Evolutionary conservation across 2,888 invertebrate genomes (phyloP).

Genomic region (Argynnis bischoffii): DNA sequence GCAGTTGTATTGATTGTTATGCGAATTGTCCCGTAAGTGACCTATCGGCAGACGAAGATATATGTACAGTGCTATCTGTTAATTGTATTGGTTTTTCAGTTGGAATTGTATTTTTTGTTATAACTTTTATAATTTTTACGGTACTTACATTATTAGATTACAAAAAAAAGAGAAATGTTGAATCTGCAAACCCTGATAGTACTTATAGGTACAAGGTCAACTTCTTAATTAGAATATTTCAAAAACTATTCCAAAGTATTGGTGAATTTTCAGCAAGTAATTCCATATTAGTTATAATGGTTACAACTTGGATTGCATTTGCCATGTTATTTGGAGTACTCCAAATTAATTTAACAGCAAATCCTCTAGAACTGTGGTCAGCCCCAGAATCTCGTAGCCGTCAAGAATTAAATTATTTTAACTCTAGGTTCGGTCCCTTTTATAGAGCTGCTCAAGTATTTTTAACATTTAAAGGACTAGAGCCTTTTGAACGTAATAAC

Average conservation of each 20-base stretch:
- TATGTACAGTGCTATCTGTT: constrained; percentile 82
- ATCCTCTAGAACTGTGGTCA: constrained; percentile 97
- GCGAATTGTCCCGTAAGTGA: constrained; percentile 82
- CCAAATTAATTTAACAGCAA: constrained; percentile 88
- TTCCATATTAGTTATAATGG: constrained; percentile 84
- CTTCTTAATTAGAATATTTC: constrained; percentile 53
- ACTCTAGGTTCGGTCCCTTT: constrained; percentile 93
- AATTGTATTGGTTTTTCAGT: constrained; percentile 85
- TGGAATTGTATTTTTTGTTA: constrained; percentile 79
- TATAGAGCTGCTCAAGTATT: constrained; percentile 95
- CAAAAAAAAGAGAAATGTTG: constrained; percentile 35
- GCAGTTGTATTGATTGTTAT: constrained; percentile 90
- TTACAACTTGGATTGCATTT: constrained; percentile 83
- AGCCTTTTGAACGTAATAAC: constrained; percentile 62
- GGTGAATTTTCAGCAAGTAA: constrained; percentile 85
- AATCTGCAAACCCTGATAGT: constrained; percentile 25
- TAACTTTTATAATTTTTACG: constrained; percentile 62
- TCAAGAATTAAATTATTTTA: constrained; percentile 93
- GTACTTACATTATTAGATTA: constrained; percentile 52
- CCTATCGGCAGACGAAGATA: constrained; percentile 64
- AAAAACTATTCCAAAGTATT: constrained; percentile 59
- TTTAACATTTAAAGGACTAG: constrained; percentile 84
- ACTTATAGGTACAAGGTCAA: constrained; percentile 44
- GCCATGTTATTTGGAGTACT: constrained; percentile 86
- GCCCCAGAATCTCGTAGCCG: constrained; percentile 90